Conservation (phyloP, 1,140 invertebrate species). For the Tyrophagus putrescentiae region DNA sequence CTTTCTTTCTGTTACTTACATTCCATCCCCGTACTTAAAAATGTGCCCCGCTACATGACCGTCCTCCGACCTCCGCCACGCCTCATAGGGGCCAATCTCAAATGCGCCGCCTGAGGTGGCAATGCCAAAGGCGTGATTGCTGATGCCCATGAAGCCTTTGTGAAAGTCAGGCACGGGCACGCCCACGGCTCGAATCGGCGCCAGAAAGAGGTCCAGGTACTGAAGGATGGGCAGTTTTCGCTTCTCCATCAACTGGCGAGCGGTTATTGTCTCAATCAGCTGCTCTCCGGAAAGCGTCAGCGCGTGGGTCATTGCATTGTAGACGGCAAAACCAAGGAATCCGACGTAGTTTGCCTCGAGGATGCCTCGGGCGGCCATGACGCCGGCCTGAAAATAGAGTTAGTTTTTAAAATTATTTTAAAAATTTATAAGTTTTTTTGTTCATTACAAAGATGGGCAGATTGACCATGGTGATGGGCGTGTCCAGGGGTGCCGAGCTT, state of each 20-base stretch:
- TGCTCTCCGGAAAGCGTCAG: background rate
- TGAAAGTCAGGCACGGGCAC: background rate
- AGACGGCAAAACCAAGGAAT: background rate
- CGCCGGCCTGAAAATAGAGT: background rate
- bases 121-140: background rate
- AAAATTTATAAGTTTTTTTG: no score
- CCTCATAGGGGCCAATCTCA: constrained; percentile 1
- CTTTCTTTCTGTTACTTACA: background rate
- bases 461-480: no score
- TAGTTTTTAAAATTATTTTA: background rate
- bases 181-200: background rate
- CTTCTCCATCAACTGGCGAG: background rate
- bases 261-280: background rate
- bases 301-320: background rate
- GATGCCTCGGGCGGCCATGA: background rate
- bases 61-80: background rate
- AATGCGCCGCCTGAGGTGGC: background rate
- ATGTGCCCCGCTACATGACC: background rate
- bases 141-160: background rate
- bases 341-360: background rate
- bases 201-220: background rate
- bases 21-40: background rate
- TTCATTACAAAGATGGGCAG: no score
- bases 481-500: no score
- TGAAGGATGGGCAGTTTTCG: background rate